Base-by-base conservation (phyloP, 2,797 vertebrate genomes). In the Onychomys leucogaster region DNA sequence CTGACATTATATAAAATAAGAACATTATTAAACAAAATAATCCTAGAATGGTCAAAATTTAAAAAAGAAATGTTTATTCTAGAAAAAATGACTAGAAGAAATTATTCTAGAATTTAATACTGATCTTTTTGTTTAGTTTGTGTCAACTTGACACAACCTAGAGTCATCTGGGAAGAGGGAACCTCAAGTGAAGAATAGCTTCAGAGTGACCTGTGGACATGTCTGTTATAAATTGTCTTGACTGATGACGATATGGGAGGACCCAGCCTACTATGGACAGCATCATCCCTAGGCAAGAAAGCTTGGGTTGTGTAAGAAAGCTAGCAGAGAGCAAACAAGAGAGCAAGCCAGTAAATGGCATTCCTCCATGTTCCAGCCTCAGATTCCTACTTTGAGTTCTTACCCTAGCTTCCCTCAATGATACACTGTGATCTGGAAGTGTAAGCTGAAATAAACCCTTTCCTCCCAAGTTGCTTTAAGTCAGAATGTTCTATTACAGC, bases 11-110 rank as follows among this genome's bases (percentile, higher is more conserved):
- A 73, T 43, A 43, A 95, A 92, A 83, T 83, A 57, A 95, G 84
- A 95, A 46, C 57, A 90, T 90, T 55, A 81, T 46, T 94, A 87
- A 90, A 77, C n/a, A 88, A 92, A 96, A 80, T 61, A 85, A 87
- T 55, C 21, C 52, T 77, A 78, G 27, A 55, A 76, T 46, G n/a
- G 19, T 91, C 61, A 94, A 94, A 59, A 80, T 92, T 90, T 71
- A 1, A 27, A 67, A 92, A 80, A 52, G 49, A 78, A 90, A 65
- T 81, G 85, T 71, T 69, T 87, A 27, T 85, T 49, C 55, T 69
- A 67, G 63, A 65, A 46, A 76, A 86, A 93, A 69, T 41, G 89
- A 82, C 41, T 32, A 29, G 46, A 59, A 88, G 21, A 96, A 93
- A 83, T 37, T 73, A 41, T 49, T 43, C n/a, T 32, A 88, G 46